Evolutionary conservation across 2,797 vertebrate genomes (phyloP).

Genomic region (Argyrosomus regius): DNA sequence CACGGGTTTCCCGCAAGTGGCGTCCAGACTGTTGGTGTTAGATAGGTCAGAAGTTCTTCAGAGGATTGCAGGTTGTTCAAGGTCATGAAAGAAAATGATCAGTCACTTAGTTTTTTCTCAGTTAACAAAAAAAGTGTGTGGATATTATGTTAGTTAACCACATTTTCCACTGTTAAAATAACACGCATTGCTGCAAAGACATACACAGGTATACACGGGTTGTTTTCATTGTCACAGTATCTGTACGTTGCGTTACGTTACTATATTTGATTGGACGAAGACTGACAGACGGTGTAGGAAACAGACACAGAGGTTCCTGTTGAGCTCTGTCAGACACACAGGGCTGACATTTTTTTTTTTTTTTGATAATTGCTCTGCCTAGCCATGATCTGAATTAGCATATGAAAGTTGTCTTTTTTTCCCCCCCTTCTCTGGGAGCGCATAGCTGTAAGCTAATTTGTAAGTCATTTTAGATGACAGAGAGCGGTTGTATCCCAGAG

Average conservation of each 20-base stretch:
- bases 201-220: not conserved
- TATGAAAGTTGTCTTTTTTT: slow-evolving; percentile 78
- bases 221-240: not conserved
- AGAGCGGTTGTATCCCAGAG: slow-evolving; percentile 82
- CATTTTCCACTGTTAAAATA: not conserved
- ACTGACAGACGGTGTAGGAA: slow-evolving; percentile 17
- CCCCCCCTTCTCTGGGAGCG: slow-evolving; percentile 50
- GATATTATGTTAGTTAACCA: not conserved
- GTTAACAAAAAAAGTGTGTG: not conserved
- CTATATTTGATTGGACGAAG: not conserved
- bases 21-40: slow-evolving; percentile 49
- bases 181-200: not conserved
- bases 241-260: not conserved
- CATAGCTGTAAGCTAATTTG: slow-evolving; percentile 83
- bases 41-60: slow-evolving; percentile 56
- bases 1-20: slow-evolving; percentile 47
- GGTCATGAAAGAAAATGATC: slow-evolving; percentile 6
- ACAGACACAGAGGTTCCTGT: slow-evolving; percentile 56
- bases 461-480: slow-evolving; percentile 85
- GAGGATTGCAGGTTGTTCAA: slow-evolving; percentile 39
- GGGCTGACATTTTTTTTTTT: slow-evolving; percentile 65
- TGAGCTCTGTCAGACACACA: slow-evolving; percentile 74
- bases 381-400: slow-evolving; percentile 81
- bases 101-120: not conserved
- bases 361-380: slow-evolving; percentile 80